Percentiles rank a stretch among this genome's conserved stretches.
These are phyloP conservation scores for Drosophila nannoptera DNA, from an alignment of 1,140 invertebrate species.

Conservation along the genomic window DNA sequence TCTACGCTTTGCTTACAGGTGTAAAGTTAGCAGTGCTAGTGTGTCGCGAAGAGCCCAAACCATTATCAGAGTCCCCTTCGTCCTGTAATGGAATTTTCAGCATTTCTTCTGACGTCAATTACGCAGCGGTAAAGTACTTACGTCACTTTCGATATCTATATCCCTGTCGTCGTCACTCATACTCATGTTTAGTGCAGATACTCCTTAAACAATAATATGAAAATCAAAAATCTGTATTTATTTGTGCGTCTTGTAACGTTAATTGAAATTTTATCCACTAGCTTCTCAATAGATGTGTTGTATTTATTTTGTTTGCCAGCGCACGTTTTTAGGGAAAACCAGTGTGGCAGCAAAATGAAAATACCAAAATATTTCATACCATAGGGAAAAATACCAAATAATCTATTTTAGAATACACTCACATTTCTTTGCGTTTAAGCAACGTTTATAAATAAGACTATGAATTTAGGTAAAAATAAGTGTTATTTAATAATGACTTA, in stretches of 20 bases:
- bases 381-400: background rate
- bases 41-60: conserved; percentile 79
- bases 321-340: conserved; percentile 26
- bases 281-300: conserved; percentile 12
- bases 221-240: conserved; percentile 1
- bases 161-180: conserved; percentile 94
- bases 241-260: background rate
- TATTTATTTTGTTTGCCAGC: conserved; percentile 40
- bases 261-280: conserved; percentile 12
- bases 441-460: background rate
- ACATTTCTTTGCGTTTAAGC: background rate
- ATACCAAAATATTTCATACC: background rate
- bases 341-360: conserved; percentile 16
- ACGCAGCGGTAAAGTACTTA: conserved; percentile 76
- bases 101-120: conserved; percentile 18
- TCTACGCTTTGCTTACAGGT: conserved; percentile 48
- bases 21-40: conserved; percentile 71
- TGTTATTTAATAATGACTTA: background rate
- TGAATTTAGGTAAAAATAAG: background rate
- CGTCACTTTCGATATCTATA: conserved; percentile 95
- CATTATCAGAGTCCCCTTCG: conserved; percentile 83
- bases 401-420: background rate
- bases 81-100: conserved; percentile 79
- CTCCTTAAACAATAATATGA: background rate
- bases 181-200: conserved; percentile 38